Evolutionary conservation across 2,797 vertebrate species (phyloP), one percentile per base, ranked within the genome.

Genomic region (Halcyon leucocephala): DNA sequence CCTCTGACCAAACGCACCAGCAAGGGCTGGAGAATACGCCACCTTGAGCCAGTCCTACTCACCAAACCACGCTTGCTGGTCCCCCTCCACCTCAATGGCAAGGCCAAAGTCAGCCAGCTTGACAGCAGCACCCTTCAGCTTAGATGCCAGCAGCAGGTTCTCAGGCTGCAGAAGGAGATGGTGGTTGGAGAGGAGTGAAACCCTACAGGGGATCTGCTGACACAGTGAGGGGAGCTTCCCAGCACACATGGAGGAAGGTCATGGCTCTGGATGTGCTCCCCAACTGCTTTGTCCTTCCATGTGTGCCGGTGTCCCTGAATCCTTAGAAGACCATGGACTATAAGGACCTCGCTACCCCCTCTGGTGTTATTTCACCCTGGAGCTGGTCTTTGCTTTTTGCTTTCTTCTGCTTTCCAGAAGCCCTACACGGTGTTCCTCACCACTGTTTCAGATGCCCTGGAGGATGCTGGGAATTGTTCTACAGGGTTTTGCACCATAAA

Each of bases 31-130:
- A 71, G 24, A 41, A 29, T 29, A 19, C 5, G 31, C 35, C 37
- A 6, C 12, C 29, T 3, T 7, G 0, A 44, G 26, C 48, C 33
- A 46, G 15, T 14, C 33, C 71, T 69, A 97, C 99, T 99, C 97
- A 99, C 99, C 99, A 14, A 99, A 99, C 99, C 99, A 99, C 0
- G 99, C 99, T 97, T 99, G 99, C 97, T 99, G 99, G 42, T 99
- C 99, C 21, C 99, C 99, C 91, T 99, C 99, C 97, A 99, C 99
- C 96, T 99, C 99, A 4, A 99, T 99, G 96, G 99, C 99, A 8
- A 99, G 98, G 55, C 99, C 99, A 0, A 99, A 99, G 97, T 99
- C 99, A 0, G 99, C 99, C 97, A 99, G 97, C 94, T 99, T 99
- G 94, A 99, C 99, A 0, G 99, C 99, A 0, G 99, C 99, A 3